These are phyloP conservation scores for Pteruthius melanotis DNA, from an alignment of 2,113 vertebrate genomes.

Conservation along the genomic window DNA sequence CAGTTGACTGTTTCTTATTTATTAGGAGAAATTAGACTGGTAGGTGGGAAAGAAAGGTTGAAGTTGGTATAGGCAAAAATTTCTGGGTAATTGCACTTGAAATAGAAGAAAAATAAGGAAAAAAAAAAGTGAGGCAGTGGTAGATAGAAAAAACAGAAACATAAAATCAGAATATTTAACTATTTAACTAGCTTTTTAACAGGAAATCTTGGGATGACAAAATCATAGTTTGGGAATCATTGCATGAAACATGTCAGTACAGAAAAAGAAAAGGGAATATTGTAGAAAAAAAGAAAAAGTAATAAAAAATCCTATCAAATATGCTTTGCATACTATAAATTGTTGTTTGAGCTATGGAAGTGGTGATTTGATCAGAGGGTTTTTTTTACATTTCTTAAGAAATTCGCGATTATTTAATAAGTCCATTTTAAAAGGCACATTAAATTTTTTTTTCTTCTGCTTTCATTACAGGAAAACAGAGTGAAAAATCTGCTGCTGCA, in stretches of 20 bases:
- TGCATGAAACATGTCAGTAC: fast-evolving
- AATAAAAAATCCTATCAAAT: not conserved
- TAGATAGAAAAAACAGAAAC: not conserved
- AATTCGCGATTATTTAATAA: not conserved
- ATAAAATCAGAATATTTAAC: not conserved
- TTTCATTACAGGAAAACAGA: not conserved
- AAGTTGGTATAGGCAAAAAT: not conserved
- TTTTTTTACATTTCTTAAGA: not conserved
- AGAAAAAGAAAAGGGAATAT: not conserved
- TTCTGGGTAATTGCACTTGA: not conserved
- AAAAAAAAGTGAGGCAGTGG: not conserved
- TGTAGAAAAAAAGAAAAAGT: not conserved
- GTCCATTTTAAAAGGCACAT: not conserved
- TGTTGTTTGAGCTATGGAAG: not conserved
- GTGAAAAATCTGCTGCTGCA: not conserved
- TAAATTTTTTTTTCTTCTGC: not conserved
- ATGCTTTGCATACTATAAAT: not conserved
- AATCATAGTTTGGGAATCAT: not conserved
- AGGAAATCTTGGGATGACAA: not conserved
- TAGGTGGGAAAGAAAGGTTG: not conserved
- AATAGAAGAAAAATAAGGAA: not conserved
- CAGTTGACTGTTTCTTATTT: not conserved
- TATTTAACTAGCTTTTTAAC: not conserved
- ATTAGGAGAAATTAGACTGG: not conserved
- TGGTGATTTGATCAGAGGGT: fast-evolving